Evolutionary conservation across 2,888 invertebrate genomes (phyloP).

Genomic region (Plebejus anna): DNA sequence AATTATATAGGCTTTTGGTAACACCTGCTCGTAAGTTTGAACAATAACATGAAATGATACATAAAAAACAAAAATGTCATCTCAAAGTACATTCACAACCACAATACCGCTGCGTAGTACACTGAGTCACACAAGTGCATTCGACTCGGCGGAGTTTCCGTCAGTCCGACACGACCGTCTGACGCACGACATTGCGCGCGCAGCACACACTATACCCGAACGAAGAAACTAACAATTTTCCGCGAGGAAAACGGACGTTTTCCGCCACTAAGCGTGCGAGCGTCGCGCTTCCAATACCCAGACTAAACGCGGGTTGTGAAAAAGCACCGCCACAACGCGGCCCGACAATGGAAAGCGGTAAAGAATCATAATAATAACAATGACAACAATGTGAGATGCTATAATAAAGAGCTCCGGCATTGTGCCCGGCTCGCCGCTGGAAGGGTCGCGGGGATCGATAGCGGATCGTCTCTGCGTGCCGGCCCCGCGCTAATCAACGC

Average conservation of each 20-base stretch:
- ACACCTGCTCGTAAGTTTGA: neutral
- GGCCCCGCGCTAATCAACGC: slow-evolving; percentile 59
- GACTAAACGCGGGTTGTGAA: slow-evolving; percentile 79
- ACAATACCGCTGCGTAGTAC: slow-evolving; percentile 16
- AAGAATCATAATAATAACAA: slow-evolving; percentile 81
- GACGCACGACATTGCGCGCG: slow-evolving; percentile 55
- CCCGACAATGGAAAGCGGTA: slow-evolving; percentile 80
- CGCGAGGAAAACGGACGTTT: slow-evolving; percentile 72
- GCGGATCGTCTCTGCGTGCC: slow-evolving; percentile 68
- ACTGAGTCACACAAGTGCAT: slow-evolving; percentile 30
- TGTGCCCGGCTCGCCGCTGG: slow-evolving; percentile 76
- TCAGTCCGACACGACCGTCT: slow-evolving; percentile 36
- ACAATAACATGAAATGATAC: neutral
- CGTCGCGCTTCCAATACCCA: slow-evolving; percentile 77
- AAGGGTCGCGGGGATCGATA: slow-evolving; percentile 79
- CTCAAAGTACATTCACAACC: slow-evolving; percentile 4
- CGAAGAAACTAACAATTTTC: slow-evolving; percentile 62
- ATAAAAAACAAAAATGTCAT: neutral
- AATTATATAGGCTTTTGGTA: neutral
- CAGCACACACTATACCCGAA: slow-evolving; percentile 55
- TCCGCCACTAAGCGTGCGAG: slow-evolving; percentile 77
- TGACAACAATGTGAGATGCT: slow-evolving; percentile 81
- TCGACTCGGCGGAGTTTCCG: slow-evolving; percentile 44
- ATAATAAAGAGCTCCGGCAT: slow-evolving; percentile 79
- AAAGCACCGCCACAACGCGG: slow-evolving; percentile 79